Evolutionary conservation across 2,888 invertebrate genomes (phyloP).

Genomic region (Catocala sponsa): DNA sequence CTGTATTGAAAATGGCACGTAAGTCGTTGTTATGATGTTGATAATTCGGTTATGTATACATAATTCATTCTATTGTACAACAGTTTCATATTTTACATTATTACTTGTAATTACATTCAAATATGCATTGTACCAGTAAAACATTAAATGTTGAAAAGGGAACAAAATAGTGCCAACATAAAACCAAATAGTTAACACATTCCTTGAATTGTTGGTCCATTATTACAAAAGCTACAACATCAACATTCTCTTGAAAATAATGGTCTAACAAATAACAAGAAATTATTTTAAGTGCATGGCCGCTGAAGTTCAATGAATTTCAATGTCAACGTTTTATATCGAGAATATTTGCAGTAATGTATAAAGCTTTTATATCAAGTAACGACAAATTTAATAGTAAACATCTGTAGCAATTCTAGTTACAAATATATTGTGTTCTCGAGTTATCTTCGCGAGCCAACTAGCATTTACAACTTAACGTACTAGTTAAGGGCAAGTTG

Average conservation of each 20-base stretch:
- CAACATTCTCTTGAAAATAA: constrained; percentile 22
- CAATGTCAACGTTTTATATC: constrained; percentile 31
- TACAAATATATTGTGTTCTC: constrained; percentile 51
- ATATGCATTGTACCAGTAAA: too few relatives aligned
- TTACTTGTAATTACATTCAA: too few relatives aligned
- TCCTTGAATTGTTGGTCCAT: background rate
- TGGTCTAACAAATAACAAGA: constrained; percentile 20
- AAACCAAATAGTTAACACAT: background rate
- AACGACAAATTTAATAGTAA: constrained; percentile 58
- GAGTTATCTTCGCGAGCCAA: constrained; percentile 52
- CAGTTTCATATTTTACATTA: too few relatives aligned
- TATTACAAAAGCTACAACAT: background rate
- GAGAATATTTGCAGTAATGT: constrained; percentile 35
- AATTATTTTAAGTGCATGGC: constrained; percentile 10
- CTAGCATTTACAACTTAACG: constrained; percentile 54
- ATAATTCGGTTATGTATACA: too few relatives aligned
- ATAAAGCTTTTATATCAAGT: constrained; percentile 51
- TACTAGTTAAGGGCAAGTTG: constrained; percentile 45
- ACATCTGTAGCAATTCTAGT: constrained; percentile 54
- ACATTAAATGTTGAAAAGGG: too few relatives aligned
- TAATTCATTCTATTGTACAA: too few relatives aligned
- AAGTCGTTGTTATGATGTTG: too few relatives aligned
- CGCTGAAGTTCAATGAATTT: constrained; percentile 22
- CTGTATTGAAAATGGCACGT: too few relatives aligned
- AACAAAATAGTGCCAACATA: background rate